Conservation (phyloP, 2,797 vertebrate genomes). For the Lacerta agilis region DNA sequence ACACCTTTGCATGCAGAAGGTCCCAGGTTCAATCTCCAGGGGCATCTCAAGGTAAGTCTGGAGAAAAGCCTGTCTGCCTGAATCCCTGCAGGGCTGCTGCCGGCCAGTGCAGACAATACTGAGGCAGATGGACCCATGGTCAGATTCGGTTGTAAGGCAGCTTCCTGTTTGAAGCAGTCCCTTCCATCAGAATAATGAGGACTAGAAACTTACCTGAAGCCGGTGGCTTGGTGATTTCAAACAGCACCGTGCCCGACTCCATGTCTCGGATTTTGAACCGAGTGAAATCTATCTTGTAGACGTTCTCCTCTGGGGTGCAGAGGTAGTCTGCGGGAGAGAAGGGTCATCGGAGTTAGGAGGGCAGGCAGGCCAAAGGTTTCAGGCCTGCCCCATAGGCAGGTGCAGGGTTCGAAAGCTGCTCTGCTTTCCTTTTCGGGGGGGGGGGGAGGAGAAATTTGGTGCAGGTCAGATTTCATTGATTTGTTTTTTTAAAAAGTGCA, state of each 20-base stretch:
- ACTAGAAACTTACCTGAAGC: conserved; percentile 76
- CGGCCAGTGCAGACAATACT: too few species aligned
- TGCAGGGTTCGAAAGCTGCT: too few species aligned
- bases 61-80: too few species aligned
- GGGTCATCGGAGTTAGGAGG: conserved; percentile 33
- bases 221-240: conserved; percentile 97
- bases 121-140: too few species aligned
- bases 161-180: background rate
- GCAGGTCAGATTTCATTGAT: too few species aligned
- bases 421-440: too few species aligned
- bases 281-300: conserved; percentile 98
- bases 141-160: background rate
- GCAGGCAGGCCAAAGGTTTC: background rate
- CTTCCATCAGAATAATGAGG: background rate
- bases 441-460: too few species aligned
- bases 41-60: too few species aligned
- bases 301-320: conserved; percentile 93
- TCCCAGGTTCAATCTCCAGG: too few species aligned
- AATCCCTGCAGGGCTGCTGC: too few species aligned
- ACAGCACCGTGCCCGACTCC: conserved; percentile 95
- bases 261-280: conserved; percentile 98
- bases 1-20: too few species aligned
- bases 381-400: background rate
- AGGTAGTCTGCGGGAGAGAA: conserved; percentile 87
- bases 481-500: too few species aligned